Percentiles rank a stretch among this genome's conserved stretches.
Conservation (phyloP, 2,888 invertebrate genomes). For the Acronicta leporina region DNA sequence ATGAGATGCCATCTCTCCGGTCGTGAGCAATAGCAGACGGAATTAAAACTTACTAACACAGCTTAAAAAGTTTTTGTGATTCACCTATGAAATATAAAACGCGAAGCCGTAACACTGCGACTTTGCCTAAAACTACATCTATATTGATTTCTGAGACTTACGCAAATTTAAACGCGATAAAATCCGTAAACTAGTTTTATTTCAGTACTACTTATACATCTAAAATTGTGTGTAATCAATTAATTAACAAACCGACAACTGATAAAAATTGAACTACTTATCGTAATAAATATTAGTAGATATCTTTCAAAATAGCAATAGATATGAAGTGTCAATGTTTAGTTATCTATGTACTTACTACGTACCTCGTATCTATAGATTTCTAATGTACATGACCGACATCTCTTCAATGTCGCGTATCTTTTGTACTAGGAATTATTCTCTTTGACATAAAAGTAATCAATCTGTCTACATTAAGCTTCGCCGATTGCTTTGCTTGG, state of each 20-base stretch:
- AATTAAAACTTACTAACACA: slow-evolving; percentile 56
- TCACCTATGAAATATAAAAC: slow-evolving; percentile 51
- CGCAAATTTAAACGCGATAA: no score
- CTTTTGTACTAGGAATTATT: slow-evolving; percentile 22
- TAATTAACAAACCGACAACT: no score
- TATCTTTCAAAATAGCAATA: no score
- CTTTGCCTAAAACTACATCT: not conserved
- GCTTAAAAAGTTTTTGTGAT: slow-evolving; percentile 53
- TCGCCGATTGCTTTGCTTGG: slow-evolving; percentile 16
- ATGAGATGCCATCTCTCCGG: slow-evolving; percentile 47
- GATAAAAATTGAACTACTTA: no score
- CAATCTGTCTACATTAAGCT: slow-evolving; percentile 6
- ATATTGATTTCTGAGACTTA: no score
- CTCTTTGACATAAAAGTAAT: slow-evolving; percentile 23
- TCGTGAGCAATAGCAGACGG: slow-evolving; percentile 54
- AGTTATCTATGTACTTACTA: no score
- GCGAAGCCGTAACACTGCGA: slow-evolving; percentile 3
- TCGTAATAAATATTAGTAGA: no score
- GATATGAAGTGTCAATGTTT: no score
- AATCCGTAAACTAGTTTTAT: no score
- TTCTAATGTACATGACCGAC: slow-evolving; percentile 21
- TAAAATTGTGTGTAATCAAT: no score
- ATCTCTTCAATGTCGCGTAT: slow-evolving; percentile 13
- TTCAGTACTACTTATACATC: no score
- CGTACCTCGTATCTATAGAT: no score